A percentile compares a stretch with the other conserved stretches of the same genome.
phyloP scores from a whole-genome alignment of 1,140 invertebrate species.

The Portunus trituberculatus region DNA sequence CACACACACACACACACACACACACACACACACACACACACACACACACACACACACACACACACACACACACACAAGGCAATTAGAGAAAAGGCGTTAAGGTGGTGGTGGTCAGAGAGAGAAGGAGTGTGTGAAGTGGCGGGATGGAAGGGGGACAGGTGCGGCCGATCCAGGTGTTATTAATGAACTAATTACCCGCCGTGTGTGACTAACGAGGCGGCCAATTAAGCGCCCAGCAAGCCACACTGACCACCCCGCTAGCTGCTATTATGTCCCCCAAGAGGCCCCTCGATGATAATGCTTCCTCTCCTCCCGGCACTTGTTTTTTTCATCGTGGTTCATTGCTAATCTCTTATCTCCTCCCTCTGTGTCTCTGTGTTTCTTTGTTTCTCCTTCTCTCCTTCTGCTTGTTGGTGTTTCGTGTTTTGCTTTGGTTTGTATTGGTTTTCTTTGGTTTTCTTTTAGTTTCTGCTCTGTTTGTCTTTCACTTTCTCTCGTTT shows the following conservation, averaged over 20 bases:
- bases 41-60: neutral
- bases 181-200: slow-evolving; percentile 42
- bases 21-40: neutral
- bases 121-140: neutral
- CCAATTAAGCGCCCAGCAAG: slow-evolving; percentile 16
- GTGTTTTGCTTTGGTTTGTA: neutral
- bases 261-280: too few species aligned
- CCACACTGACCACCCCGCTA: neutral
- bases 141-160: neutral
- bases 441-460: neutral
- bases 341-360: too few species aligned
- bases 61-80: neutral
- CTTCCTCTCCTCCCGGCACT: too few species aligned
- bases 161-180: neutral
- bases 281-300: too few species aligned
- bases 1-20: neutral
- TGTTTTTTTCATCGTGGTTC: too few species aligned
- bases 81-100: neutral
- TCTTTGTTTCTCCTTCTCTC: too few species aligned
- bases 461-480: neutral
- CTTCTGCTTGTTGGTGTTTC: too few species aligned
- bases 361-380: neutral
- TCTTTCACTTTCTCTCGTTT: neutral
- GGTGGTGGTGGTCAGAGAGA: neutral
- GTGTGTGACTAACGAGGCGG: slow-evolving; percentile 52